These are phyloP conservation scores for Catharus bicknelli DNA, from an alignment of 2,113 vertebrate genomes.

Conservation along the genomic window DNA sequence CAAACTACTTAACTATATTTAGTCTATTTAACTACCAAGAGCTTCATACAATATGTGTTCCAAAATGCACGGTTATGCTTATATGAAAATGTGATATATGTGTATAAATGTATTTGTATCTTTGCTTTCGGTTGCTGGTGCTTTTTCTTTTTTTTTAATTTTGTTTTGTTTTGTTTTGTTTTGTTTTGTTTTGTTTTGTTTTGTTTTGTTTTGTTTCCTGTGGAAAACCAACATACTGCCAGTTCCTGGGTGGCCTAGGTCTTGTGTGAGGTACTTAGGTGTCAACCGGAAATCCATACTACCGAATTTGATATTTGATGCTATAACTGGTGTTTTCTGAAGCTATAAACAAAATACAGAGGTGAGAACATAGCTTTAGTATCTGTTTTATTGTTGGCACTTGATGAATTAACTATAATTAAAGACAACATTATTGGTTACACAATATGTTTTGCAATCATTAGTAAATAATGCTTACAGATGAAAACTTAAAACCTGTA, in stretches of 20 bases:
- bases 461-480: slow-evolving; percentile 53
- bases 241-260: neutral
- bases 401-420: slow-evolving; percentile 63
- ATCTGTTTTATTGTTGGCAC: slow-evolving; percentile 43
- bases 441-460: slow-evolving; percentile 41
- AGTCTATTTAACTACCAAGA: neutral
- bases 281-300: slow-evolving; percentile 5
- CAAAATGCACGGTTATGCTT: neutral
- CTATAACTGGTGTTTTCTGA: slow-evolving; percentile 20
- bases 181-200: neutral
- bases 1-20: neutral
- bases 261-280: neutral
- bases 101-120: neutral
- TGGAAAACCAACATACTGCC: neutral
- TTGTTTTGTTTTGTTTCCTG: neutral
- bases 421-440: slow-evolving; percentile 48
- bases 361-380: slow-evolving; percentile 34
- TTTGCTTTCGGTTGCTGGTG: neutral
- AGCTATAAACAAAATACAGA: slow-evolving; percentile 50
- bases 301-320: slow-evolving; percentile 10
- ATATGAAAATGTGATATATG: neutral
- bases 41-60: neutral
- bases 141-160: neutral
- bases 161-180: too few species aligned
- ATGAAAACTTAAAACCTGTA: neutral